Conservation (phyloP, 2,113 vertebrate species). For the Grammomys surdaster region DNA sequence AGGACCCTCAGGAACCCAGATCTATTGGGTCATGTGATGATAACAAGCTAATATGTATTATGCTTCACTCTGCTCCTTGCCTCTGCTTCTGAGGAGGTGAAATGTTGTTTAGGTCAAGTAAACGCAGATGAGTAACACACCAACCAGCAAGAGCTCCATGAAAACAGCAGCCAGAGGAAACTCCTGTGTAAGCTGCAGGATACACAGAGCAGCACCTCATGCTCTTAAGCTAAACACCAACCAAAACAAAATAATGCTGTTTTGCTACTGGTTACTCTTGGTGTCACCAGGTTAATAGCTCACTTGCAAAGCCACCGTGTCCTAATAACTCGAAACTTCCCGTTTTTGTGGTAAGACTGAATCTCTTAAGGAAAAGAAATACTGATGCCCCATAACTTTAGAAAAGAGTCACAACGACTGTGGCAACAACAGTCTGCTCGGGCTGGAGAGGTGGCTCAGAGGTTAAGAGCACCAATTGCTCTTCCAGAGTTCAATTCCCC, state of each 20-base stretch:
- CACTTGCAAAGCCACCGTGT: background rate
- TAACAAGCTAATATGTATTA: background rate
- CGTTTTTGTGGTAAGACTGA: constrained; percentile 33
- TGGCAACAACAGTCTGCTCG: background rate
- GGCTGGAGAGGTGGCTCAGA: no score
- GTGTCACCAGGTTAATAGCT: background rate
- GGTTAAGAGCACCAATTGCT: no score
- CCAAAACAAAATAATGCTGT: background rate
- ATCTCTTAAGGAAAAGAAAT: constrained; percentile 15
- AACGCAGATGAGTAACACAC: constrained; percentile 9
- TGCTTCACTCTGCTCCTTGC: background rate
- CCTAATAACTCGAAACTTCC: background rate
- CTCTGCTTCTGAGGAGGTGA: background rate
- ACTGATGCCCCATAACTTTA: background rate
- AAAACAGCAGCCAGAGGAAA: background rate
- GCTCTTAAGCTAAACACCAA: background rate
- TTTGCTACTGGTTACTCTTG: background rate
- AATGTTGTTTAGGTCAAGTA: background rate
- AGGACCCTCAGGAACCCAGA: background rate
- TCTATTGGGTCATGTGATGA: background rate
- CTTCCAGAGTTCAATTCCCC: no score
- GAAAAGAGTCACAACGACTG: background rate
- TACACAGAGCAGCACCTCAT: background rate
- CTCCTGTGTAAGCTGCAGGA: background rate
- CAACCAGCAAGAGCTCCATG: no score